phyloP scores from a whole-genome alignment of 2,888 invertebrate genomes.

The Coleophora flavipennella region DNA sequence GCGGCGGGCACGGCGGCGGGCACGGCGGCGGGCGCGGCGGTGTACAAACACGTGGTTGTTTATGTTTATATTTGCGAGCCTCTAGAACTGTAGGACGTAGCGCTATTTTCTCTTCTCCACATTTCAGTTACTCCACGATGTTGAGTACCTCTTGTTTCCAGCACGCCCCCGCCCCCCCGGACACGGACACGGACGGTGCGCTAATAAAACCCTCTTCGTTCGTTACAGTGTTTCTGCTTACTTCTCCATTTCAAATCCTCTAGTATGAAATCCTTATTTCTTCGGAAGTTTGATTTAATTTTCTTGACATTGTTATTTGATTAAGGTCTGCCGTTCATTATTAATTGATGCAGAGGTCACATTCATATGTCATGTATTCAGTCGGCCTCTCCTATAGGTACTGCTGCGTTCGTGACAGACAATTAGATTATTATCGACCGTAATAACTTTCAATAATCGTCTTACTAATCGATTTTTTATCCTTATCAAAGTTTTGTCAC shows the following conservation, averaged over 20 bases:
- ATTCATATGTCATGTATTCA: not conserved
- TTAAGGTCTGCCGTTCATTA: no score
- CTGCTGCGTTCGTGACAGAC: not conserved
- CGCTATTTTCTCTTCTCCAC: slow-evolving; percentile 13
- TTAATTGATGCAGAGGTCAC: no score
- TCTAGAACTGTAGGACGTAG: slow-evolving; percentile 6
- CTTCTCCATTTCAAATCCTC: slow-evolving; percentile 8
- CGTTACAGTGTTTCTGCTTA: slow-evolving; percentile 1
- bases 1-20: not conserved
- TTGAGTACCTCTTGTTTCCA: slow-evolving; percentile 26
- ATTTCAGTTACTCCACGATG: slow-evolving; percentile 24
- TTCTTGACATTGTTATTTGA: no score
- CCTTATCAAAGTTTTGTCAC: no score
- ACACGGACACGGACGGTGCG: slow-evolving; percentile 5
- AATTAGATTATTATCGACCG: no score
- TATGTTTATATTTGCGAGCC: slow-evolving; percentile 4
- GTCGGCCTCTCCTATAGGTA: not conserved
- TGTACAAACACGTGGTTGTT: slow-evolving; percentile 1
- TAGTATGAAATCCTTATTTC: no score
- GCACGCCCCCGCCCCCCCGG: slow-evolving; percentile 13
- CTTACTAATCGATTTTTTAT: no score
- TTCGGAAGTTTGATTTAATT: no score
- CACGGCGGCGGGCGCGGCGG: not conserved
- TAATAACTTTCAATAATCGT: no score
- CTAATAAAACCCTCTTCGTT: slow-evolving; percentile 9